A percentile compares a stretch with the other conserved stretches of the same genome.
phyloP scores from a whole-genome alignment of 1,140 invertebrate genomes.

The Aleiodes sp. region DNA sequence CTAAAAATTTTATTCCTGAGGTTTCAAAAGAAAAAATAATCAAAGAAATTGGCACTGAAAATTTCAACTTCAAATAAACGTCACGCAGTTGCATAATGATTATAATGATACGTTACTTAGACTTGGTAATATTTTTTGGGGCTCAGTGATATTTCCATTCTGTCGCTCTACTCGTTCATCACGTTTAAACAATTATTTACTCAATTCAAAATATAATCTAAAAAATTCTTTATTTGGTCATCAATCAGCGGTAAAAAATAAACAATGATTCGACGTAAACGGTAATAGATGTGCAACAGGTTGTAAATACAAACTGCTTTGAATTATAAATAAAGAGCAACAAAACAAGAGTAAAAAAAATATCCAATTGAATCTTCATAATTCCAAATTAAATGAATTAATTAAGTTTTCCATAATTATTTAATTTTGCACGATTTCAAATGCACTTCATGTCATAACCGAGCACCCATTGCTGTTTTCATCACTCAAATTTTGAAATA shows the following conservation, averaged over 20 bases:
- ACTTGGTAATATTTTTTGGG: background rate
- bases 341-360: too few relatives aligned
- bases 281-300: conserved; percentile 2
- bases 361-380: background rate
- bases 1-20: background rate
- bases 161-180: too few relatives aligned
- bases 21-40: too few relatives aligned
- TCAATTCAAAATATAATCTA: too few relatives aligned
- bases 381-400: background rate
- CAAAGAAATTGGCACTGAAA: background rate
- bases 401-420: background rate
- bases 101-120: background rate
- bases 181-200: too few relatives aligned
- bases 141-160: background rate
- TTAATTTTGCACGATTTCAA: background rate
- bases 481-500: background rate
- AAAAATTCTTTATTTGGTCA: too few relatives aligned
- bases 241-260: too few relatives aligned
- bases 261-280: background rate
- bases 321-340: too few relatives aligned
- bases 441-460: background rate
- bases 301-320: background rate
- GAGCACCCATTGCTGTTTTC: background rate
- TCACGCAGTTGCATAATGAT: background rate
- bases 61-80: too few relatives aligned